phyloP scores from a whole-genome alignment of 2,888 invertebrate species.

The Cylindroiulus punctatus region DNA sequence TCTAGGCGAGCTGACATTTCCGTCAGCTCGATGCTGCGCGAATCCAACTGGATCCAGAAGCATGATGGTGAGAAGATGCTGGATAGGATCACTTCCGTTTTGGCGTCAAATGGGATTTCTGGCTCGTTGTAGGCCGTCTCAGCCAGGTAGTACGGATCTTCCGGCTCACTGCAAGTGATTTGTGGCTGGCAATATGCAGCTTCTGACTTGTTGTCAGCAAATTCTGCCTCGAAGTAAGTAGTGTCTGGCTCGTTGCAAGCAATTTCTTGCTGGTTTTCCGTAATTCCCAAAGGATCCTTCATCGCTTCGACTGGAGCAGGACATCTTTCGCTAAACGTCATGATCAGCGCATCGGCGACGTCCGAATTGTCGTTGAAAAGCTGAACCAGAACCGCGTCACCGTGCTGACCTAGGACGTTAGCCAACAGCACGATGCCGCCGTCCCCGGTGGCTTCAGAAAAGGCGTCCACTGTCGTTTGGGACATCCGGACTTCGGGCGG shows the following conservation, averaged over 20 bases:
- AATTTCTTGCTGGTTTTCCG: not conserved
- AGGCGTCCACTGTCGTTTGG: not conserved
- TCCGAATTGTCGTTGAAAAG: not conserved
- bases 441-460: not conserved
- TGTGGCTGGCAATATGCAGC: not conserved
- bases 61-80: not conserved
- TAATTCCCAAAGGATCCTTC: not conserved
- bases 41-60: conserved; percentile 46
- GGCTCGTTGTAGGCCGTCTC: not conserved
- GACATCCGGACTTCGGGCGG: not conserved
- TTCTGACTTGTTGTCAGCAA: not conserved
- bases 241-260: no score
- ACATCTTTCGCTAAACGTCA: not conserved
- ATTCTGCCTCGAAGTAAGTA: no score
- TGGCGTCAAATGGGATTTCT: not conserved
- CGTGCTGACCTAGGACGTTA: not conserved
- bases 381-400: not conserved
- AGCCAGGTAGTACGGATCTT: not conserved
- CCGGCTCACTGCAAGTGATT: not conserved
- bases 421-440: not conserved
- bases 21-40: not conserved
- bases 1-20: not conserved
- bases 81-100: conserved; percentile 24
- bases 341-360: not conserved
- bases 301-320: not conserved